Evolutionary conservation across 2,888 invertebrate species (phyloP).

Genomic region (Microplitis deprimator): DNA sequence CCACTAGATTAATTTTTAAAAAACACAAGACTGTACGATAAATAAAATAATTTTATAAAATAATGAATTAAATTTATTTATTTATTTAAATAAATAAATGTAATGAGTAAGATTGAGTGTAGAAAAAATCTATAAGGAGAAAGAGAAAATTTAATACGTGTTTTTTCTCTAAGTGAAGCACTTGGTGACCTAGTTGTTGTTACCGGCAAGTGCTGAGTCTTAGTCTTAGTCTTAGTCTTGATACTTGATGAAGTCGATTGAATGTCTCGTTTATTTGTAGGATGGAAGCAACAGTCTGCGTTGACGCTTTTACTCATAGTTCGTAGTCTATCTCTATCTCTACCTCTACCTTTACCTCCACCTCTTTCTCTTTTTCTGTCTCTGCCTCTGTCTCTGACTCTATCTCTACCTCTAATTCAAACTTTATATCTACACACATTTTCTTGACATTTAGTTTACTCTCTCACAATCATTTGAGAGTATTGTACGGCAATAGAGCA

Average conservation of each 20-base stretch:
- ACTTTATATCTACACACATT: no score
- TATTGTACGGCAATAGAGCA: neutral
- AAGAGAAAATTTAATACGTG: neutral
- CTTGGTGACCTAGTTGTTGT: constrained; percentile 17
- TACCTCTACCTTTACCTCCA: no score
- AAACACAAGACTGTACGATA: constrained; percentile 44
- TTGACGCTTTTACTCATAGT: neutral
- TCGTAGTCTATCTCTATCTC: no score
- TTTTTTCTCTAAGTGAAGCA: neutral
- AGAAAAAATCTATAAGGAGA: neutral
- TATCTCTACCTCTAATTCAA: no score
- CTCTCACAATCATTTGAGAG: neutral
- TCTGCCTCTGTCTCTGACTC: no score
- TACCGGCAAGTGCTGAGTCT: neutral
- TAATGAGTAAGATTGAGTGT: neutral
- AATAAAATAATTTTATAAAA: neutral
- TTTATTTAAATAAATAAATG: neutral
- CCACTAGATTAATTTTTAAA: neutral
- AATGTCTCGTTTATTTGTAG: neutral
- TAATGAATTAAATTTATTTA: neutral
- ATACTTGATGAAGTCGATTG: constrained; percentile 13
- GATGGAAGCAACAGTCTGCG: neutral
- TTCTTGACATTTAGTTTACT: neutral
- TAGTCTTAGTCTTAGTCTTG: neutral
- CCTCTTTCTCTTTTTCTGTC: no score